Evolutionary conservation across 2,113 vertebrate genomes (phyloP), one percentile per base, ranked within the genome.

Genomic region (Machaerirhynchus nigripectus): DNA sequence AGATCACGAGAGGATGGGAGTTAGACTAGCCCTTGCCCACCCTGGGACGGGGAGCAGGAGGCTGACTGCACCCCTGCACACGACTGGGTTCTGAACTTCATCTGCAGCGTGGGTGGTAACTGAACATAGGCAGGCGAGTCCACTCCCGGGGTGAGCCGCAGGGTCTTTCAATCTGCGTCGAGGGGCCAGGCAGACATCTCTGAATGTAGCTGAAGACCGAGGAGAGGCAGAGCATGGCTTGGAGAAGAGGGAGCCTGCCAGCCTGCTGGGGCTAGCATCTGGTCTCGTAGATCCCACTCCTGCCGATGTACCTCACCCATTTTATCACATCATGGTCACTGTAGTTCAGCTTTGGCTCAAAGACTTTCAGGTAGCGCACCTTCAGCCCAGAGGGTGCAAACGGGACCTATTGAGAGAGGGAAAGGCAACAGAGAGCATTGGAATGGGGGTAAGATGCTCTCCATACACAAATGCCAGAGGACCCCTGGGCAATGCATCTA

Each of bases 281-380:
- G 11, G 99, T 99, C 98, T 99, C 99, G 23, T 99, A 99, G 98
- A 99, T 99, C 95, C 99, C 99, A 0, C 99, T 99, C 95, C 99
- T 98, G 90, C 99, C 99, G 24, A 99, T 99, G 98, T 99, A 99
- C 93, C 99, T 99, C 96, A 99, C 99, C 99, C 99, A 99, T 99
- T 99, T 99, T 95, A 99, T 99, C 97, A 99, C 99, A 35, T 99
- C 99, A 0, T 99, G 99, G 98, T 99, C 99, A 98, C 99, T 99
- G 99, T 99, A 99, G 98, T 99, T 99, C 98, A 99, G 99, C 98
- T 99, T 99, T 95, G 99, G 99, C 98, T 99, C 99, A 85, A 99
- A 99, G 93, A 99, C 99, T 98, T 99, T 99, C 98, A 99, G 98
- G 98, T 99, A 99, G 92, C 99, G 99, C 97, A 99, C 99, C 98